These are phyloP conservation scores for Sphenopsis melanotis DNA, from an alignment of 2,797 vertebrate species.

Conservation along the genomic window DNA sequence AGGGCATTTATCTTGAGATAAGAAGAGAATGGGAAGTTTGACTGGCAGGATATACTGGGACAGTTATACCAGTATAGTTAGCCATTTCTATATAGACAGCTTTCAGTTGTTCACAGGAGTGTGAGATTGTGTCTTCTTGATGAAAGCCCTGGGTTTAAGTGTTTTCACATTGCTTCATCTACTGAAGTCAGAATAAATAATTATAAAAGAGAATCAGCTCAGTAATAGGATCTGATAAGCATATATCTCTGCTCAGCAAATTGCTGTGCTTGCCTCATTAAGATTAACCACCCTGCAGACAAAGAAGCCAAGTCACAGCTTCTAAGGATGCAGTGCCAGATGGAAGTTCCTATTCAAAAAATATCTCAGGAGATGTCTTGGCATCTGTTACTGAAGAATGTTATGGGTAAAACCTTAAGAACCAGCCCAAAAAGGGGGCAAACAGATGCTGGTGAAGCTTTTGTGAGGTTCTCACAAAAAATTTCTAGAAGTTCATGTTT, in stretches of 20 bases:
- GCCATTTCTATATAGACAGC: not conserved
- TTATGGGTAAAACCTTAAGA: conserved; percentile 2
- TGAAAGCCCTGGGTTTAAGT: conserved; percentile 50
- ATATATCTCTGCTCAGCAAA: conserved; percentile 64
- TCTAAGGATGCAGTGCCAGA: conserved; percentile 16
- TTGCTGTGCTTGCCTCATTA: conserved; percentile 61
- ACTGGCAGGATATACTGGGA: not conserved
- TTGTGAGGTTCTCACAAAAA: not conserved
- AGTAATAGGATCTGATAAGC: conserved; percentile 66
- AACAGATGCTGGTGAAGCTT: not conserved
- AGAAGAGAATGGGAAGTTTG: not conserved
- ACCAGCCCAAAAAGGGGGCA: not conserved
- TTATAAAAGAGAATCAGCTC: conserved; percentile 52
- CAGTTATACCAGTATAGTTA: not conserved
- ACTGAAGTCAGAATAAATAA: conserved; percentile 68
- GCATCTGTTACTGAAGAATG: conserved; percentile 21
- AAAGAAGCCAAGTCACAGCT: conserved; percentile 51
- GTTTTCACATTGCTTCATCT: conserved; percentile 61
- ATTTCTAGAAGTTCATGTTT: not conserved
- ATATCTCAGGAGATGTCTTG: conserved; percentile 40
- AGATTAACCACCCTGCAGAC: conserved; percentile 52
- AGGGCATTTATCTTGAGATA: conserved; percentile 32
- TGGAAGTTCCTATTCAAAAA: conserved; percentile 45
- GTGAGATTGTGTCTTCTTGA: conserved; percentile 52
- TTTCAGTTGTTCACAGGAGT: conserved; percentile 17